phyloP scores from a whole-genome alignment of 2,888 invertebrate species.

The Amphipyra berbera region DNA sequence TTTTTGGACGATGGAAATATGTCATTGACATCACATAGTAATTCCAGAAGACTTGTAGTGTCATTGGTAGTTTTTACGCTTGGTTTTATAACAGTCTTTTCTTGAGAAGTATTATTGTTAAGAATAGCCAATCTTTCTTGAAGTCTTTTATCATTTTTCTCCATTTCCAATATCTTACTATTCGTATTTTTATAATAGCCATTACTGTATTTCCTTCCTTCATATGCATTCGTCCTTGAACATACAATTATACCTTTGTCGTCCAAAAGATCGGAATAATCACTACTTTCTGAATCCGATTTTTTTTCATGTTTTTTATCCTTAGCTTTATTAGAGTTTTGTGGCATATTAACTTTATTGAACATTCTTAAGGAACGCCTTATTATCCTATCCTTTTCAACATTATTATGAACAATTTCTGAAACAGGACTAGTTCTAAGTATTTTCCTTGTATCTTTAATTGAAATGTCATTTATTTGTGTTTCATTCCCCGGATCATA shows the following conservation, averaged over 20 bases:
- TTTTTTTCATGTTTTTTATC: conserved; percentile 1
- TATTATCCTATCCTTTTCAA: conserved; percentile 21
- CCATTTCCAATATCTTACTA: conserved; percentile 76
- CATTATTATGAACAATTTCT: conserved; percentile 2
- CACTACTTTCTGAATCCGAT: conserved; percentile 29
- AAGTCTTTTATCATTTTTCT: conserved; percentile 74
- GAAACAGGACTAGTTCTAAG: background rate
- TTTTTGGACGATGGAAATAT: background rate
- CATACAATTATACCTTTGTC: conserved; percentile 49
- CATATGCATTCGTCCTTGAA: conserved; percentile 70
- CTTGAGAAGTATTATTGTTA: conserved; percentile 15
- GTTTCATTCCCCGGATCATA: conserved; percentile 9
- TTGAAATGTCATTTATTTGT: conserved; percentile 2
- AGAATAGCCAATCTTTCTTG: conserved; percentile 66
- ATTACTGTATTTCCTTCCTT: conserved; percentile 71
- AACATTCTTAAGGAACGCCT: conserved; percentile 26
- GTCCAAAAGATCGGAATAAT: conserved; percentile 16
- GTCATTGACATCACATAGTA: conserved; percentile 31
- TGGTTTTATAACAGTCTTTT: conserved; percentile 13
- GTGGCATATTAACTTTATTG: background rate
- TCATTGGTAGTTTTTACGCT: conserved; percentile 13
- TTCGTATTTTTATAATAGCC: conserved; percentile 74
- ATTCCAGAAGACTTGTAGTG: conserved; percentile 17
- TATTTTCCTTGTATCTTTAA: background rate
- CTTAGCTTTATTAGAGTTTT: conserved; percentile 1